Conservation (phyloP, 1,140 invertebrate genomes). For the Euschistus heros region DNA sequence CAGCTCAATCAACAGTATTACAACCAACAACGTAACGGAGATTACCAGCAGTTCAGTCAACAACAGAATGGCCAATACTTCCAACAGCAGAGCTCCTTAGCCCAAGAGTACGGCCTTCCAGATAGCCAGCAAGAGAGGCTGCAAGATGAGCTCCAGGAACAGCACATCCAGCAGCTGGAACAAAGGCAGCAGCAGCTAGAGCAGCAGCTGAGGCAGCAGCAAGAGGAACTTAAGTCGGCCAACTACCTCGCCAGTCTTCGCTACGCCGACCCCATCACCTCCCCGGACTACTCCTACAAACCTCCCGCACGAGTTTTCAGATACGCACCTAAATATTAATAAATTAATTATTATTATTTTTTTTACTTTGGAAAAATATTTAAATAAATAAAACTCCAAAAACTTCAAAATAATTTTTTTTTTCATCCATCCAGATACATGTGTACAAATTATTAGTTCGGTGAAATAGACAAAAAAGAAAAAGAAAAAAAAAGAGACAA, state of each 20-base stretch:
- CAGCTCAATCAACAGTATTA: too few species aligned
- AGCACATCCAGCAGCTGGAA: neutral
- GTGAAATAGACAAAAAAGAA: too few species aligned
- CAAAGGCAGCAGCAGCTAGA: neutral
- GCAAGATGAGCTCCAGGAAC: neutral
- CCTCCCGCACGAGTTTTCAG: conserved; percentile 6
- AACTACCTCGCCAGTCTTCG: conserved; percentile 11
- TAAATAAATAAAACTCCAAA: too few species aligned
- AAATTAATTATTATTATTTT: neutral
- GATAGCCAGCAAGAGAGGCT: neutral
- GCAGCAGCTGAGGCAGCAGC: neutral
- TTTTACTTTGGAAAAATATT: too few species aligned
- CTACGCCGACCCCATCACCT: conserved; percentile 11
- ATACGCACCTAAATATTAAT: conserved; percentile 14
- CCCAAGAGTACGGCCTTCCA: neutral
- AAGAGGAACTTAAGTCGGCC: neutral
- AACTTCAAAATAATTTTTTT: too few species aligned
- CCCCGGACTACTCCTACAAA: conserved; percentile 5
- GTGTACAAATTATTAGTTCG: too few species aligned
- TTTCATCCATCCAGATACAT: too few species aligned
- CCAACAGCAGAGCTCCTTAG: neutral
- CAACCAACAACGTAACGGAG: too few species aligned
- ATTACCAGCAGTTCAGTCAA: too few species aligned
- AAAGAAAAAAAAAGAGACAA: too few species aligned
- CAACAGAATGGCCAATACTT: neutral